A percentile compares a stretch with the other conserved stretches of the same genome.
Conservation (phyloP, 2,113 vertebrate genomes). For the Acrocephalus kingi region DNA sequence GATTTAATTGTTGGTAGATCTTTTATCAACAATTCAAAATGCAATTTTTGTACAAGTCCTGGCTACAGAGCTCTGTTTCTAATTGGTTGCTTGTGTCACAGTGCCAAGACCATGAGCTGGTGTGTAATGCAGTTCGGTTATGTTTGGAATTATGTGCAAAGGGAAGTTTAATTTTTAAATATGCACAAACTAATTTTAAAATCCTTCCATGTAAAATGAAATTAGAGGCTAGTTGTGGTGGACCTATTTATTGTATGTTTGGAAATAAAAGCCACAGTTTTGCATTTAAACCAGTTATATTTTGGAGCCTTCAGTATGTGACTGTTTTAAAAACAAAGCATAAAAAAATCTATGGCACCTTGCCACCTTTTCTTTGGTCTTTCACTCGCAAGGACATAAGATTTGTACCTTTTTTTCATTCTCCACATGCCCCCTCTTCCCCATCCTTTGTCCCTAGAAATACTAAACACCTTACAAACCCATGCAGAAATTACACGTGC, state of each 20-base stretch:
- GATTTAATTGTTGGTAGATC: neutral
- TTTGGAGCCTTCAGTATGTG: neutral
- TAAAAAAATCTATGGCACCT: fast-evolving
- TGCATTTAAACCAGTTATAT: slow-evolving; percentile 43
- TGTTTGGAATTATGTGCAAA: slow-evolving; percentile 39
- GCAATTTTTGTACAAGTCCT: slow-evolving; percentile 9
- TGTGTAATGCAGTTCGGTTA: slow-evolving; percentile 23
- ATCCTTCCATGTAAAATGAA: slow-evolving; percentile 62
- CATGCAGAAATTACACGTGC: neutral
- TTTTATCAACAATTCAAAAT: slow-evolving; percentile 4
- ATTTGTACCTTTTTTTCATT: neutral
- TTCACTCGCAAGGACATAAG: neutral
- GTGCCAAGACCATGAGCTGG: slow-evolving; percentile 48
- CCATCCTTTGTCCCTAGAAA: neutral
- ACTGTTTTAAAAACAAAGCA: neutral
- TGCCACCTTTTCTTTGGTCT: neutral
- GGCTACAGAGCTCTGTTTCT: slow-evolving; percentile 12
- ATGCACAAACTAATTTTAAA: slow-evolving; percentile 64
- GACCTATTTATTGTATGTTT: slow-evolving; percentile 71
- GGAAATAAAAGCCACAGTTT: slow-evolving; percentile 71
- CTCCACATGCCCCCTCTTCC: neutral
- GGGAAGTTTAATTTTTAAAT: slow-evolving; percentile 63
- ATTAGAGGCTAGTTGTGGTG: slow-evolving; percentile 66
- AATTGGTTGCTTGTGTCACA: slow-evolving; percentile 48
- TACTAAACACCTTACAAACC: neutral